Evolutionary conservation across 2,113 vertebrate genomes (phyloP).

Genomic region (Ramphastos sulfuratus): DNA sequence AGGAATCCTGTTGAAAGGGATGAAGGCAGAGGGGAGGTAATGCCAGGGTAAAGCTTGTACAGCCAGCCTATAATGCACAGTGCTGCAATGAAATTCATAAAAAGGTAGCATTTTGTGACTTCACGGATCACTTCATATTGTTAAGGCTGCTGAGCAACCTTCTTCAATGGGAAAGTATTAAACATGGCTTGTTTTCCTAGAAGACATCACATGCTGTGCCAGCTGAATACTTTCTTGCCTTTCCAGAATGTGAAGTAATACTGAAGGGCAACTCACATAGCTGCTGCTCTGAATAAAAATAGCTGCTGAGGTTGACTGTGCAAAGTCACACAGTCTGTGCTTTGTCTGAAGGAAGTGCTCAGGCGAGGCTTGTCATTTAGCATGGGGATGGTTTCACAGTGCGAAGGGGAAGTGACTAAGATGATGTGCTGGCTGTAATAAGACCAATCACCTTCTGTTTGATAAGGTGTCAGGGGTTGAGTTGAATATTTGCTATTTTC

Average conservation of each 20-base stretch:
- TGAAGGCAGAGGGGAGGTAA: not conserved
- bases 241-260: not conserved
- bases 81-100: not conserved
- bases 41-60: not conserved
- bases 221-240: not conserved
- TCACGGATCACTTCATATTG: not conserved
- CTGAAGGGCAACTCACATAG: not conserved
- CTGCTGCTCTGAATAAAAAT: conserved; percentile 6
- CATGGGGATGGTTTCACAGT: not conserved
- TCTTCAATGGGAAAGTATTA: not conserved
- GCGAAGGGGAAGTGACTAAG: not conserved
- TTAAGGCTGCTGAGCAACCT: not conserved
- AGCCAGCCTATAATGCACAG: not conserved
- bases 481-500: too few species aligned
- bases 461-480: not conserved
- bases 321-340: not conserved
- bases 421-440: not conserved
- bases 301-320: not conserved
- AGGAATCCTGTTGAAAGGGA: not conserved
- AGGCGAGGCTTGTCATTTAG: not conserved
- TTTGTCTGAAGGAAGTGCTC: conserved; percentile 10
- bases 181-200: not conserved
- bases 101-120: not conserved
- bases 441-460: not conserved
- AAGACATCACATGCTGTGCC: not conserved